Evolutionary conservation across 2,888 invertebrate species (phyloP), one percentile per base, ranked within the genome.

Genomic region (Tolmerus cingulatus): DNA sequence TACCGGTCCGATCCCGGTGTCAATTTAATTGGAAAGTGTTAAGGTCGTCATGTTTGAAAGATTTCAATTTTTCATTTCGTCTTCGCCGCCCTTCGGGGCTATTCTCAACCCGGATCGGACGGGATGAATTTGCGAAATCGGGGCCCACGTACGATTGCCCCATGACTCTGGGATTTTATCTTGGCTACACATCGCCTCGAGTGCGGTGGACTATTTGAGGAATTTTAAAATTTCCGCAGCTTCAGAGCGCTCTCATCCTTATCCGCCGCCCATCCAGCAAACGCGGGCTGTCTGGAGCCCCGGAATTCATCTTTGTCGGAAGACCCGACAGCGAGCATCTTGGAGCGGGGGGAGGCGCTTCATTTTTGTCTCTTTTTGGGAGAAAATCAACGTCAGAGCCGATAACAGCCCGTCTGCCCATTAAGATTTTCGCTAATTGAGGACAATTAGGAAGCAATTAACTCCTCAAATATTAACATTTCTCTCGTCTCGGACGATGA

Each of bases 21-120:
- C 87, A 87, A 87, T 87, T 87, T 87, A 87, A 87, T 87, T 87
- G 81, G 87, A 87, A 87, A 66, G 87, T 87, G 87, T 87, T 87
- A 81, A 87, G 74, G 34, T 74, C 87, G 87, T 87, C 87, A 87
- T 78, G 76, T 86, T 86, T 78, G 77, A 86, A 86, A 86, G 55
- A 57, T 86, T 86, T 78, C 86, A 86, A 86, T 86, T 78, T 86
- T 86, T 86, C 86, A 86, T 86, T 55, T 57, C 77, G 77, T 78
- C 77, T 78, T 77, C 40, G 23, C 86, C 57, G 77, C 40, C 78
- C 77, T 27, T 55, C 16, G 16, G 16, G 74, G 43, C 14, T 16
- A 77, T 34, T 27, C 85, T 8, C 9, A 16, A n/a, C 16, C 16
- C 27, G 2, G 16, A 46, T 43, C 46, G 66, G 37, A 43, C 51